Evolutionary conservation across 2,888 invertebrate species (phyloP), one percentile per base, ranked within the genome.

Genomic region (Axea sp.): DNA sequence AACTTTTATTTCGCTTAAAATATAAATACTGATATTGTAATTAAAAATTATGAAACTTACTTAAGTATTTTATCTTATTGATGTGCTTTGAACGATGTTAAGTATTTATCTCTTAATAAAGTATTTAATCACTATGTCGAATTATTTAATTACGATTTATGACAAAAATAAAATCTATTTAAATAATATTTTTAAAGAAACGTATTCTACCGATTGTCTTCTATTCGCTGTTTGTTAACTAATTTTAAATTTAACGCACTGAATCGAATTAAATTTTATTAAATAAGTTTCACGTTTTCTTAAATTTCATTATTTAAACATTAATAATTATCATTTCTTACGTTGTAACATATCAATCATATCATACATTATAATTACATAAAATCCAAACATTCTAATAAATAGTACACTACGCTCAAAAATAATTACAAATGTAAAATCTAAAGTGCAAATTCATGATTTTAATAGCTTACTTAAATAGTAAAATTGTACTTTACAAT

Each of bases 21-120:
- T 59, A 59, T 33, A 43, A 59, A 59, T 59, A 59, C 57, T 59
- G 57, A 45, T 59, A 41, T 37, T 1, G 17, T 24, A 41, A 41
- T 11, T 12, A 3, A 55, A 55, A 5, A 12, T 17, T 39, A 30
- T 55, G 55, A 39, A 55, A 30, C 39, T 55, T 30, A 14, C 11
- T 3, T 41, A 45, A 15, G 28, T 12, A 15, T 28, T 45, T 45
- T 17, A 17, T 31, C 30, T 9, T 17, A 17, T 35, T 33, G 22
- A n/a, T 59, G 59, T 59, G 59, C 59, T 45, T 33, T n/a, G 11
- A 19, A 37, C 37, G n/a, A 8, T 37, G 37, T 37, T 41, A 41
- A 41, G n/a, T 24, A 39, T 33, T 35, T 57, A 41, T 41, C 37
- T 15, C 22, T 49, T 43, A 39, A 57, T 67, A 57, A 39, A 59